Conservation (phyloP, 1,140 invertebrate genomes). For the Neodiprion pinetum region DNA sequence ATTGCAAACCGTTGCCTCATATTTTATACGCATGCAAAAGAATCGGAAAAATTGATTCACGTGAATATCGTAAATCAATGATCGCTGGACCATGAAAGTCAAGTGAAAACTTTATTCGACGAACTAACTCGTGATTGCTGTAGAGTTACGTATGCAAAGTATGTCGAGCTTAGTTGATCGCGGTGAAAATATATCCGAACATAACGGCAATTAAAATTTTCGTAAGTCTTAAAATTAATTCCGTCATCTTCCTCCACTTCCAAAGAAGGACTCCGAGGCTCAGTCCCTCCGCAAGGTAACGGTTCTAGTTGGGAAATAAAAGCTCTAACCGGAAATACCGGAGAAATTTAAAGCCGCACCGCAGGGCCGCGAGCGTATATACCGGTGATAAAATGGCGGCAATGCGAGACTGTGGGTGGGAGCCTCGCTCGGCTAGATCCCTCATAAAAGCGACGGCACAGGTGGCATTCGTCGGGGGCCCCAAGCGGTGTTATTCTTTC, state of each 20-base stretch:
- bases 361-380: not conserved
- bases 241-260: not conserved
- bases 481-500: not conserved
- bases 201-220: not conserved
- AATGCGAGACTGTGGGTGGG: not conserved
- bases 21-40: too few species aligned
- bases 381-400: constrained; percentile 3
- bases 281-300: not conserved
- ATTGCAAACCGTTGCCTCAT: too few species aligned
- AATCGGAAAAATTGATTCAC: too few species aligned
- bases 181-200: not conserved
- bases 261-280: not conserved
- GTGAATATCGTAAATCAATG: not conserved
- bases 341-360: not conserved
- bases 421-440: not conserved
- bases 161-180: too few species aligned
- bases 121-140: not conserved
- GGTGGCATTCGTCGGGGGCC: constrained; percentile 1
- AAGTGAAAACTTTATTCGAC: not conserved
- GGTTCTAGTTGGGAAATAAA: not conserved
- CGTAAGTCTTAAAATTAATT: not conserved
- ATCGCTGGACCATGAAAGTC: not conserved
- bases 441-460: not conserved
- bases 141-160: too few species aligned
- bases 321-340: not conserved